Evolutionary conservation across 2,113 vertebrate species (phyloP).

Genomic region (Heterocephalus glaber): DNA sequence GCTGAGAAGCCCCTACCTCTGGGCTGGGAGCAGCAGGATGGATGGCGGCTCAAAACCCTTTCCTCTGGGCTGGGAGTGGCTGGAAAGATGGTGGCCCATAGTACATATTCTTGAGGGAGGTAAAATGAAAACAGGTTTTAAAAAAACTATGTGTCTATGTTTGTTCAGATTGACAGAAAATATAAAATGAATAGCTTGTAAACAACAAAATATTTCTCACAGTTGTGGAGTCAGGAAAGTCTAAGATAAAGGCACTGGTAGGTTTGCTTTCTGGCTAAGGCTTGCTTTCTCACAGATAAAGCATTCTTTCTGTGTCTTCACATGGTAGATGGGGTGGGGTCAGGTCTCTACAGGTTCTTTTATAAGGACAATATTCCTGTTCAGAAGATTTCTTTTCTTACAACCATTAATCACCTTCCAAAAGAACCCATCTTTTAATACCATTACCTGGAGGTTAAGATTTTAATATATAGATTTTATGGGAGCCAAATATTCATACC

Average conservation of each 20-base stretch:
- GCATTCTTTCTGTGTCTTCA: not conserved
- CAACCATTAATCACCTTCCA: not conserved
- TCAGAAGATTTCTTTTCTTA: not conserved
- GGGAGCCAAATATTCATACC: not conserved
- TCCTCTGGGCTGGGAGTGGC: too few relatives aligned
- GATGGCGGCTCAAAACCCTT: too few relatives aligned
- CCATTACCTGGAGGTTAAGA: not conserved
- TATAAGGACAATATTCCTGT: not conserved
- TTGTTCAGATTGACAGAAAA: not conserved
- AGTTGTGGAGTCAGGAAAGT: not conserved
- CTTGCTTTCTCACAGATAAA: too few relatives aligned
- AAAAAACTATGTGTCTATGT: not conserved
- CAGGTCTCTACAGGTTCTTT: not conserved
- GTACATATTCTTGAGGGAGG: not conserved
- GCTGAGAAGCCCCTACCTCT: too few relatives aligned
- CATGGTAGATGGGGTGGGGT: accelerated
- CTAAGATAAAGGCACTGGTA: not conserved
- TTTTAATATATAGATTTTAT: not conserved
- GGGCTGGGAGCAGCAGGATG: too few relatives aligned
- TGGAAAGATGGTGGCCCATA: too few relatives aligned
- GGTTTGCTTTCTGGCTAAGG: not conserved
- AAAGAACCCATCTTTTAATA: not conserved
- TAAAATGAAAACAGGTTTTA: not conserved
- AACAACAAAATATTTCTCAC: not conserved
- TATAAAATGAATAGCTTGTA: not conserved